phyloP scores from a whole-genome alignment of 1,140 invertebrate species.

The Eueides isabella region DNA sequence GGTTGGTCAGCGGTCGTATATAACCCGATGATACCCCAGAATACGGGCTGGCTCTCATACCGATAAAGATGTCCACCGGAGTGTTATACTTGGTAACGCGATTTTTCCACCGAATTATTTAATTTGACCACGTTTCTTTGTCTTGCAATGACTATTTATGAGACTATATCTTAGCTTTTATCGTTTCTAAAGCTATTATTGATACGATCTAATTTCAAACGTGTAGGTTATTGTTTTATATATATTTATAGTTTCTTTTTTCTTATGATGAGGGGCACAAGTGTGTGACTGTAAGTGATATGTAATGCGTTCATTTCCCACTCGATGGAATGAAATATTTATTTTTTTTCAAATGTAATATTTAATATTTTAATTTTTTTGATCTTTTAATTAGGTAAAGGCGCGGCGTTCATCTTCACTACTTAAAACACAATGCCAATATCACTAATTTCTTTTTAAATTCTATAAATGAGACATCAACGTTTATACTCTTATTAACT shows the following conservation, averaged over 20 bases:
- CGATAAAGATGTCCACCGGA: constrained; percentile 51
- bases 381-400: no score
- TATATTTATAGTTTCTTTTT: background rate
- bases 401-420: no score
- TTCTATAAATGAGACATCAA: no score
- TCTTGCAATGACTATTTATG: constrained; percentile 4
- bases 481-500: no score
- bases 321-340: no score
- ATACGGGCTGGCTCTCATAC: constrained; percentile 41
- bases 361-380: no score
- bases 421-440: no score
- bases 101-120: constrained; percentile 40
- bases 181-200: constrained; percentile 2
- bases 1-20: constrained; percentile 69
- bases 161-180: background rate
- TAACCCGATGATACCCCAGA: constrained; percentile 45
- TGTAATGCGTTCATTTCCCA: no score
- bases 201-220: background rate
- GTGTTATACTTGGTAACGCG: constrained; percentile 34
- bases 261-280: no score
- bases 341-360: no score
- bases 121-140: constrained; percentile 29
- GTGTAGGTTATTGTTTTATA: background rate
- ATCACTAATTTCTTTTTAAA: no score
- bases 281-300: no score